Evolutionary conservation across 2,888 invertebrate genomes (phyloP).

Genomic region (Imbricaverruca yamaguchii): DNA sequence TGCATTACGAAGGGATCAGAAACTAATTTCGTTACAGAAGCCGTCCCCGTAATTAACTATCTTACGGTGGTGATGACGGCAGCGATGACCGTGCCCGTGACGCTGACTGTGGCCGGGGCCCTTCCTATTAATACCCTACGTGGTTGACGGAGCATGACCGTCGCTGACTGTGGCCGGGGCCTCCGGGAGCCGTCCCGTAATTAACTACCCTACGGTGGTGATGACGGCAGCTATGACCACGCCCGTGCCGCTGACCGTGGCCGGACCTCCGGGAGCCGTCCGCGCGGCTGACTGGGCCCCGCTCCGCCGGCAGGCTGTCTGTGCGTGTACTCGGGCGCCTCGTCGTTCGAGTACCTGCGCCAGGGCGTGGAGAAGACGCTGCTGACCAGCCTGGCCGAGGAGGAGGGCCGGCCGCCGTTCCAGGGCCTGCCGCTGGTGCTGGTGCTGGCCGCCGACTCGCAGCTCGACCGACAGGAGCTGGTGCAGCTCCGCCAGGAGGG

Average conservation of each 20-base stretch:
- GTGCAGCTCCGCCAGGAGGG: constrained; percentile 79
- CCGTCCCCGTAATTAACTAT: too few species aligned
- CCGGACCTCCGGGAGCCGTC: not conserved
- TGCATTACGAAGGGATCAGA: too few species aligned
- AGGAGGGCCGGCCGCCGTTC: constrained; percentile 69
- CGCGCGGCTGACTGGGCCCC: not conserved
- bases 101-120: too few species aligned
- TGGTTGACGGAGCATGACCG: too few species aligned
- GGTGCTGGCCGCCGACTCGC: constrained; percentile 77
- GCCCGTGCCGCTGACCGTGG: not conserved
- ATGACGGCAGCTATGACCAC: too few species aligned
- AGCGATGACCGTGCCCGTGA: too few species aligned
- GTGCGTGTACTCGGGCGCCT: constrained; percentile 70
- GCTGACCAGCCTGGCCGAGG: constrained; percentile 78
- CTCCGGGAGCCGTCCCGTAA: too few species aligned
- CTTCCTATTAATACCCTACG: too few species aligned
- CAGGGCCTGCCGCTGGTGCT: constrained; percentile 71
- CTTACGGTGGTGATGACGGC: too few species aligned
- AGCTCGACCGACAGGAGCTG: constrained; percentile 75
- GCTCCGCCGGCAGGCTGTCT: constrained; percentile 42
- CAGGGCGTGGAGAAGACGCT: constrained; percentile 86
- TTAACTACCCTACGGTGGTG: too few species aligned
- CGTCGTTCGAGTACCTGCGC: constrained; percentile 83
- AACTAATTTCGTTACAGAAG: too few species aligned
- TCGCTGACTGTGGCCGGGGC: too few species aligned